Base-by-base conservation (phyloP, 2,888 invertebrate species). In the Eupithecia tripunctaria region DNA sequence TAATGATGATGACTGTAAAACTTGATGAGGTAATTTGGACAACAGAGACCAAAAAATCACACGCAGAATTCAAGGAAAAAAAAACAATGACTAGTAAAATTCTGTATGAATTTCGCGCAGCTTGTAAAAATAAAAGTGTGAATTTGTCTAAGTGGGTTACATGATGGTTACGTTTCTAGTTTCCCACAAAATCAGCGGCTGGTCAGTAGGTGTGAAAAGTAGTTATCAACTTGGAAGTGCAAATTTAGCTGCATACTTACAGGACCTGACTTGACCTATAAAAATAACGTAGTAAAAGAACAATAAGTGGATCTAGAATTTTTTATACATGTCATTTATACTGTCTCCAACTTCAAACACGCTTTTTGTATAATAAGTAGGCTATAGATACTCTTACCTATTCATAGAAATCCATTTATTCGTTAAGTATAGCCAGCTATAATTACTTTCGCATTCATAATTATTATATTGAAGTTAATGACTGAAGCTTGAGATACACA, bases 81-180 rank as follows among this genome's bases (percentile, higher is more conserved):
- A 63, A 10, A 63, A 63, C 63, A 63, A 63, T 63, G 63, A 36
- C 14, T 59, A 1, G 32, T 36, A 36, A 12, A 21, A n/a, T 21
- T 14, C 3, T 25, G 21, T 15, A 38, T 36, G 38, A 64, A 64
- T 41, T 64, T 64, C 64, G 10, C 21, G 38, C 14, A 21, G 18
- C 62, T 64, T 64, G 64, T 64, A 64, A 38, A 68, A 62, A 41
- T 63, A 47, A 32, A 63, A 21, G 64, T 72, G 68, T 68, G 41
- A 76, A 75, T 77, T 77, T 63, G 72, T 76, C 25, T 73, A 74
- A 74, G 67, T 78, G 72, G 76, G 78, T 76, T 74, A 71, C 62
- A 21, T 14, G 25, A 0, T 41, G 56, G 29, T 62, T 67, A 47
- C 68, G 74, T 72, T 77, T 78, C 73, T 72, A 73, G 70, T 74